Evolutionary conservation across 1,140 invertebrate genomes (phyloP).

Genomic region (Macrobrachium rosenbergii): DNA sequence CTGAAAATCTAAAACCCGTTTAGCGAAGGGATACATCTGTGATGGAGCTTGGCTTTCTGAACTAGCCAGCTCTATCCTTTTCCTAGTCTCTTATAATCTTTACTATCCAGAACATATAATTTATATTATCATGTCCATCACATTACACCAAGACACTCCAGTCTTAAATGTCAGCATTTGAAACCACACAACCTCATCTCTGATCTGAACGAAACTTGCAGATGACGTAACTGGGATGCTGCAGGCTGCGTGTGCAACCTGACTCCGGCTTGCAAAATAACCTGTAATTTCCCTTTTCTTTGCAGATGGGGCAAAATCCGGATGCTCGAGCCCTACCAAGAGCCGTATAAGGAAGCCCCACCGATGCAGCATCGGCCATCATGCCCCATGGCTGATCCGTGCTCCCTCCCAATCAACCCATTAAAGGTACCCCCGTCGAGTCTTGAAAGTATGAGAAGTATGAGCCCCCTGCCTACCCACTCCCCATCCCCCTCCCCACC

Average conservation of each 20-base stretch:
- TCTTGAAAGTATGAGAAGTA: not conserved
- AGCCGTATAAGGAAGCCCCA: slow-evolving; percentile 50
- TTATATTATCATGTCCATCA: not conserved
- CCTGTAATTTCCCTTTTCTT: not conserved
- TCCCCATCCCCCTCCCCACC: slow-evolving; percentile 2
- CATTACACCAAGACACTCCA: too few relatives aligned
- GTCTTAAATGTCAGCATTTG: too few relatives aligned
- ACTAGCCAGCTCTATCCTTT: too few relatives aligned
- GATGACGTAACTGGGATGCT: too few relatives aligned
- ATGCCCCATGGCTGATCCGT: slow-evolving; percentile 56
- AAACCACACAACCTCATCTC: too few relatives aligned
- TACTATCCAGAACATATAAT: not conserved
- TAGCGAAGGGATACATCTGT: too few relatives aligned
- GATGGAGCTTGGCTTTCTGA: too few relatives aligned
- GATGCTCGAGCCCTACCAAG: slow-evolving; percentile 56
- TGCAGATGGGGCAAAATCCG: slow-evolving; percentile 57
- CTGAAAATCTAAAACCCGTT: too few relatives aligned
- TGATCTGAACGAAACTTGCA: too few relatives aligned
- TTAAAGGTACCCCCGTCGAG: slow-evolving; percentile 38
- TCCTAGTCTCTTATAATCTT: too few relatives aligned
- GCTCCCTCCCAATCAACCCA: slow-evolving; percentile 50
- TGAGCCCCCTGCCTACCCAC: not conserved
- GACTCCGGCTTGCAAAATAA: not conserved
- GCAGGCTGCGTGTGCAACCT: too few relatives aligned
- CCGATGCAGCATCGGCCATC: slow-evolving; percentile 53